Percentiles rank a stretch among this genome's conserved stretches.
Conservation (phyloP, 1,140 invertebrate species). For the Acarapis woodi region DNA sequence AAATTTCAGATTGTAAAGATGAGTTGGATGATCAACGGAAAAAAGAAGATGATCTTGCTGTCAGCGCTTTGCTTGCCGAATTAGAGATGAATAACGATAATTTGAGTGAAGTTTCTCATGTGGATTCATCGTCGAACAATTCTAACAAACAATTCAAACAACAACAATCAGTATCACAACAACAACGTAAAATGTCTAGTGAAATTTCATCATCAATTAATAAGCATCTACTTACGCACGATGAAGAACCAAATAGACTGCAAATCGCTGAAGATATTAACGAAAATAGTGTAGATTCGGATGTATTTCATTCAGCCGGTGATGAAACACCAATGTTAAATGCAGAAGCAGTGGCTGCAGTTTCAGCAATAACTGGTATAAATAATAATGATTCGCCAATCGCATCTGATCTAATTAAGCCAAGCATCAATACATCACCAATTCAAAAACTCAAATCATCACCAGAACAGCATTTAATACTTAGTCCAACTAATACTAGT, state of each 20-base stretch:
- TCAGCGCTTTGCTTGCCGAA: slow-evolving; percentile 14
- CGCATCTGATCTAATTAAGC: no score
- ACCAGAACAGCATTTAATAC: no score
- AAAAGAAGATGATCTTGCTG: slow-evolving; percentile 15
- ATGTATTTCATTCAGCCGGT: no score
- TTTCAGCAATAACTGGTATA: no score
- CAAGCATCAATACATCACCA: no score
- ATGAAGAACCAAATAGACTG: slow-evolving; percentile 1
- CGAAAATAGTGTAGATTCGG: no score
- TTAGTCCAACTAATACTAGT: no score
- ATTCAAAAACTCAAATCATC: no score
- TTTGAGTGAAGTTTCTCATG: neutral
- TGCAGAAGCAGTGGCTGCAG: neutral
- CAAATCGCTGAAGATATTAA: slow-evolving; percentile 8
- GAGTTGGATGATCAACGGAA: slow-evolving; percentile 13
- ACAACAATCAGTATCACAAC: slow-evolving; percentile 2
- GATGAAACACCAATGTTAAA: neutral
- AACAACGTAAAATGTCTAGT: neutral
- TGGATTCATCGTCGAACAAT: no score
- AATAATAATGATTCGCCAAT: no score
- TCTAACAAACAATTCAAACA: neutral
- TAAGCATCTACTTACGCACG: neutral
- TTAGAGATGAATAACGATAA: slow-evolving; percentile 13
- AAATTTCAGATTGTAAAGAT: slow-evolving; percentile 3
- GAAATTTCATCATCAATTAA: neutral